phyloP scores from a whole-genome alignment of 2,113 vertebrate species.

The Pangasianodon hypophthalmus region DNA sequence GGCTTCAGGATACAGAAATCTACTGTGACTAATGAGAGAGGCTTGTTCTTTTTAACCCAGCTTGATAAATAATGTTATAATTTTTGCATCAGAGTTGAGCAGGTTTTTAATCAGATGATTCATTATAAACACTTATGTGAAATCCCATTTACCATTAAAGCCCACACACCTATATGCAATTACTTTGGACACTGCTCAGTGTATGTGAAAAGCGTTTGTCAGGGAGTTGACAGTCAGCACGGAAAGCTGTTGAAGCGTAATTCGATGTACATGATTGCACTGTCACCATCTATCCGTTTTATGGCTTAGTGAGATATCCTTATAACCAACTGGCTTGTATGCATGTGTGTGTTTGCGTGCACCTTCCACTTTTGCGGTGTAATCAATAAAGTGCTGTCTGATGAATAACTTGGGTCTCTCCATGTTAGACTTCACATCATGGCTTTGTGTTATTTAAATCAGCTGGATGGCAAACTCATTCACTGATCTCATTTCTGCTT shows the following conservation, averaged over 20 bases:
- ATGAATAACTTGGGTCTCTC: conserved; percentile 26
- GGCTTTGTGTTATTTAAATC: conserved; percentile 32
- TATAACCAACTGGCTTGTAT: conserved; percentile 10
- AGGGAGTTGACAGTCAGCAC: conserved; percentile 34
- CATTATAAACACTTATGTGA: background rate
- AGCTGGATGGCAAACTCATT: conserved; percentile 1
- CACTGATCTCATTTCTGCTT: conserved; percentile 23
- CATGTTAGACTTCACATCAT: conserved; percentile 6
- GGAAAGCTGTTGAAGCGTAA: conserved; percentile 32
- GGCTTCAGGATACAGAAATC: background rate
- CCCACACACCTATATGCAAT: background rate
- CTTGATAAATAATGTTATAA: background rate
- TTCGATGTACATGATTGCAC: conserved; percentile 48
- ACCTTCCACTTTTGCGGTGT: background rate
- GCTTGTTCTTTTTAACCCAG: background rate
- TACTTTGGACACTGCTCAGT: background rate
- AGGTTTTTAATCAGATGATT: conserved; percentile 22
- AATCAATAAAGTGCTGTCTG: conserved; percentile 26
- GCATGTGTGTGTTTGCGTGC: conserved; percentile 20
- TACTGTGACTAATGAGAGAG: background rate
- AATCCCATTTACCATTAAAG: background rate
- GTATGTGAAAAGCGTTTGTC: conserved; percentile 7
- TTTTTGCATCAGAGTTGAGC: conserved; percentile 7
- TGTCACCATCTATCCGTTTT: conserved; percentile 46
- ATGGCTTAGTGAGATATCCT: conserved; percentile 20